These are phyloP conservation scores for Porites australiensis DNA, from an alignment of 64 coral and sea anemone species.

Conservation along the genomic window DNA sequence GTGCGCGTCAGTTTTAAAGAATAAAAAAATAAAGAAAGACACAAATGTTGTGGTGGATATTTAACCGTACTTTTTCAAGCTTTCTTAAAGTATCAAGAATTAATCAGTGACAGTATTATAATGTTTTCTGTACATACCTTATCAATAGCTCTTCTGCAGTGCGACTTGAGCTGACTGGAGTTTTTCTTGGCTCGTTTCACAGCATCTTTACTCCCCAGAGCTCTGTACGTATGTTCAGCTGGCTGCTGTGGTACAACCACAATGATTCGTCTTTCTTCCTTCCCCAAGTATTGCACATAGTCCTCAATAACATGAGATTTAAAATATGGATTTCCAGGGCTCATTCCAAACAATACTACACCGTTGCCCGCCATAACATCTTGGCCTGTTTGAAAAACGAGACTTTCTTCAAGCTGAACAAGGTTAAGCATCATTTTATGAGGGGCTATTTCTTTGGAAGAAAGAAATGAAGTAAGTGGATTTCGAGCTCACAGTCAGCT, in stretches of 20 bases:
- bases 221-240: constrained; percentile 76
- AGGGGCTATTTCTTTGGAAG: neutral
- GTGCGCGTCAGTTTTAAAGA: no score
- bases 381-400: constrained; percentile 50
- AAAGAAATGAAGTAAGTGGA: neutral
- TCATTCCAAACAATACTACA: constrained; percentile 77
- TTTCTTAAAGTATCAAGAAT: no score
- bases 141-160: constrained; percentile 69
- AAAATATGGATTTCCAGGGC: constrained; percentile 72
- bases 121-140: constrained; percentile 27
- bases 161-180: constrained; percentile 44
- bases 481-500: neutral
- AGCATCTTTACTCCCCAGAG: constrained; percentile 70
- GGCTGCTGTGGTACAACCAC: constrained; percentile 69
- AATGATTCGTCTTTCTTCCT: constrained; percentile 45
- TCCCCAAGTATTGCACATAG: constrained; percentile 59
- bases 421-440: constrained; percentile 33
- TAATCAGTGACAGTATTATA: neutral
- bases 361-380: constrained; percentile 63
- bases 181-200: constrained; percentile 76
- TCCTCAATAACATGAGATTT: constrained; percentile 67
- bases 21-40: no score
- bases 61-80: no score
- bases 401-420: constrained; percentile 15
- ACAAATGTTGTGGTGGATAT: no score